Evolutionary conservation across 2,797 vertebrate genomes (phyloP).

Genomic region (Peromyscus eremicus): DNA sequence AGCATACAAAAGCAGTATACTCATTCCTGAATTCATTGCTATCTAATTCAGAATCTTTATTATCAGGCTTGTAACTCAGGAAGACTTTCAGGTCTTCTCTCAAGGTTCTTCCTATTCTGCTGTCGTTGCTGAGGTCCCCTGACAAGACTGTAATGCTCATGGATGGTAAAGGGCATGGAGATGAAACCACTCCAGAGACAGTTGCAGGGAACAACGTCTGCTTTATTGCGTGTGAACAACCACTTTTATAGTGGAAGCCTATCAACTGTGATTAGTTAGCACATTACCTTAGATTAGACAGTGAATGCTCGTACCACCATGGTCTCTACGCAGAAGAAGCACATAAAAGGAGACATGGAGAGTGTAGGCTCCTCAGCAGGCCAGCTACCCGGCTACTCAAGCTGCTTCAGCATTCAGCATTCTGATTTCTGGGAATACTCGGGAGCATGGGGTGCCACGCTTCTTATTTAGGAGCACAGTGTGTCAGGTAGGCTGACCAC

Average conservation of each 20-base stretch:
- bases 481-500: background rate
- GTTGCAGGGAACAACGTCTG: background rate
- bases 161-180: too few relatives aligned
- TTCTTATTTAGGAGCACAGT: background rate
- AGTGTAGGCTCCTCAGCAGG: too few relatives aligned
- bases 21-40: background rate
- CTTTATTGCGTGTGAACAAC: background rate
- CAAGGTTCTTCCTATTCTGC: background rate
- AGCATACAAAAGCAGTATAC: background rate
- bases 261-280: background rate
- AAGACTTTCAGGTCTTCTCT: background rate
- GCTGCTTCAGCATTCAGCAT: background rate
- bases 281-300: background rate
- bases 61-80: background rate
- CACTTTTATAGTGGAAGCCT: too few relatives aligned
- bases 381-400: background rate
- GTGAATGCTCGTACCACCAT: background rate
- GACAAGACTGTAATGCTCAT: too few relatives aligned
- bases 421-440: background rate
- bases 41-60: background rate
- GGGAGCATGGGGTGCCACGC: background rate
- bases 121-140: rapidly evolving
- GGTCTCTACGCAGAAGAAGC: background rate
- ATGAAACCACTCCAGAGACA: background rate
- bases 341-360: too few relatives aligned